phyloP scores from a whole-genome alignment of 2,888 invertebrate species.

The Pseudococcus jackbeardsleyi region DNA sequence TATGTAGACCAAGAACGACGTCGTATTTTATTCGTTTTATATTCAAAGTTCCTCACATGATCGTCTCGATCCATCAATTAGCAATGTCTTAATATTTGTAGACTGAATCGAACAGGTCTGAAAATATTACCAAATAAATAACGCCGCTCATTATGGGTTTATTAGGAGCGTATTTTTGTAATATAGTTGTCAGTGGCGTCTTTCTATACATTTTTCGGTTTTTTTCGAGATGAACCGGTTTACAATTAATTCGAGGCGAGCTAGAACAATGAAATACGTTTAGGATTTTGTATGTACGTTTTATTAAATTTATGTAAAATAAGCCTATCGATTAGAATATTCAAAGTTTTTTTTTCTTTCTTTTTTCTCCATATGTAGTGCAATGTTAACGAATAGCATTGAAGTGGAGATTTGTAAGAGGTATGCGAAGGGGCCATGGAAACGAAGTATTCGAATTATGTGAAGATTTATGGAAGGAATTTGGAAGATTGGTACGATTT shows the following conservation, averaged over 20 bases:
- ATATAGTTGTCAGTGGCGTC: conserved; percentile 43
- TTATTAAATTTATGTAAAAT: background rate
- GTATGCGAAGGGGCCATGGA: background rate
- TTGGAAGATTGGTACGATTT: background rate
- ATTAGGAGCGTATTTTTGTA: conserved; percentile 4
- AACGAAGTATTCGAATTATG: background rate
- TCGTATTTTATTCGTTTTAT: conserved; percentile 29
- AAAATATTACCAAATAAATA: conserved; percentile 50
- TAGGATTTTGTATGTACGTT: background rate
- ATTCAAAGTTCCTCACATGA: conserved; percentile 29
- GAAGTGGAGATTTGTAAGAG: background rate
- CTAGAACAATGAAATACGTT: conserved; percentile 45
- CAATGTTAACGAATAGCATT: background rate
- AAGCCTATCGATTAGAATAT: conserved; percentile 34
- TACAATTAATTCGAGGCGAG: conserved; percentile 52
- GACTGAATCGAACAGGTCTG: conserved; percentile 13
- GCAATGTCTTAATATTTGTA: conserved; percentile 19
- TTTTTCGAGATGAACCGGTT: conserved; percentile 41
- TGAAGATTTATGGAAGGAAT: background rate
- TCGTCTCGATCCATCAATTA: conserved; percentile 42
- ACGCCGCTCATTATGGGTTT: background rate
- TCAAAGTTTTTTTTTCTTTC: background rate
- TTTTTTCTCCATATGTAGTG: background rate
- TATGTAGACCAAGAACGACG: conserved; percentile 52
- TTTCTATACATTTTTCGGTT: background rate